Evolutionary conservation across 2,797 vertebrate species (phyloP).

Genomic region (Enteromius viviparus): DNA sequence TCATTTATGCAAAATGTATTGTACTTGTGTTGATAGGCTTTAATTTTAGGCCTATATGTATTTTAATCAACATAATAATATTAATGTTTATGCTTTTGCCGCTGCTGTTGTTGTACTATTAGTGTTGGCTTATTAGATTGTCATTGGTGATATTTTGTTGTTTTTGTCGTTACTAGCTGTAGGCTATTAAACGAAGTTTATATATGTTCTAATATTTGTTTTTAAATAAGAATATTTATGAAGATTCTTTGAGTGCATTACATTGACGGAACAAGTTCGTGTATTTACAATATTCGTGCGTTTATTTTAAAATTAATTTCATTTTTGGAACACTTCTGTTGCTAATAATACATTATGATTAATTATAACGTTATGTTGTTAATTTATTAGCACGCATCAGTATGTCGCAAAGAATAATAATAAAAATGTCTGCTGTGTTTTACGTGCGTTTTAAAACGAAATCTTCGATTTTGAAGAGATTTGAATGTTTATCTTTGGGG

Average conservation of each 20-base stretch:
- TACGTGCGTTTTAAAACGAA: background rate
- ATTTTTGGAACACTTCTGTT: too few relatives aligned
- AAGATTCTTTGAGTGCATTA: background rate
- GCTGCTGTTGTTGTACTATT: background rate
- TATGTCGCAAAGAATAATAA: background rate
- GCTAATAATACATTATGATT: background rate
- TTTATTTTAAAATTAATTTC: background rate
- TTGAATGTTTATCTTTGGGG: slow-evolving; percentile 19
- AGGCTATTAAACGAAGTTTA: background rate
- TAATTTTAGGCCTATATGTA: background rate
- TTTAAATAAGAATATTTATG: background rate
- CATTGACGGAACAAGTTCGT: background rate
- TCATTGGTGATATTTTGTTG: background rate
- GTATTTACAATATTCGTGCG: background rate
- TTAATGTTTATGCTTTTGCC: background rate
- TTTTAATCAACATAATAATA: background rate
- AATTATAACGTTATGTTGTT: background rate
- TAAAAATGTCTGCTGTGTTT: background rate
- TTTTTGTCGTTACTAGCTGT: background rate
- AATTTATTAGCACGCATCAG: background rate
- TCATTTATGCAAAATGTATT: background rate
- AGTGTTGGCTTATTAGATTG: background rate
- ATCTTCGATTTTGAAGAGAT: background rate
- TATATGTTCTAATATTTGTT: background rate
- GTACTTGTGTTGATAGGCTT: background rate